These are phyloP conservation scores for Lagothrix lagotricha DNA, from an alignment of 2,797 vertebrate species.

Conservation along the genomic window DNA sequence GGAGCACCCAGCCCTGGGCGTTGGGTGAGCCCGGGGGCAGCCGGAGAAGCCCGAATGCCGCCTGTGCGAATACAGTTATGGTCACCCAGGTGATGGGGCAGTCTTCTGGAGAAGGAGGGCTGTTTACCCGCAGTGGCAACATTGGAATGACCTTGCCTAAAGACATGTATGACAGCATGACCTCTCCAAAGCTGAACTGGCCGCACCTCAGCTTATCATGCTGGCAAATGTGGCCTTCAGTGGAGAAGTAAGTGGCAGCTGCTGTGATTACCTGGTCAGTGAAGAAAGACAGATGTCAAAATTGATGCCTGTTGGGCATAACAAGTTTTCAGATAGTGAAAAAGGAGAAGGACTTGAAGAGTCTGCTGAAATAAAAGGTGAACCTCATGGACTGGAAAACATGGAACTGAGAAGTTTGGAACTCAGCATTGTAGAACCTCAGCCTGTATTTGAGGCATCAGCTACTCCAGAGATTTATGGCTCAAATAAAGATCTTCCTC, in stretches of 20 bases:
- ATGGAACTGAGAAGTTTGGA: conserved; percentile 80
- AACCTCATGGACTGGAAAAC: conserved; percentile 84
- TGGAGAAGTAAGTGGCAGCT: conserved; percentile 85
- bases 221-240: conserved; percentile 95
- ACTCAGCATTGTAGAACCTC: conserved; percentile 63
- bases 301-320: conserved; percentile 92
- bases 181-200: conserved; percentile 90
- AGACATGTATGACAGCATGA: conserved; percentile 89
- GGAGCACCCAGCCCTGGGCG: too few species aligned
- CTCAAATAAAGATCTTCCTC: conserved; percentile 72
- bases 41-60: neutral
- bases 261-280: conserved; percentile 86
- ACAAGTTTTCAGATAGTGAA: conserved; percentile 94
- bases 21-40: neutral
- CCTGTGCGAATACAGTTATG: conserved; percentile 84
- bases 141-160: conserved; percentile 87
- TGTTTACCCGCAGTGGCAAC: conserved; percentile 85
- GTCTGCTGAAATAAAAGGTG: conserved; percentile 80
- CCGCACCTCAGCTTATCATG: conserved; percentile 96
- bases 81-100: conserved; percentile 91
- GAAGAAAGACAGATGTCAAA: conserved; percentile 98
- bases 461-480: conserved; percentile 73
- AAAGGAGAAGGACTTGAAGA: conserved; percentile 87
- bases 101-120: conserved; percentile 87
- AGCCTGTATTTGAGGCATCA: conserved; percentile 69